Evolutionary conservation across 2,888 invertebrate species (phyloP).

Genomic region (Rhopalosiphum nymphaeae): DNA sequence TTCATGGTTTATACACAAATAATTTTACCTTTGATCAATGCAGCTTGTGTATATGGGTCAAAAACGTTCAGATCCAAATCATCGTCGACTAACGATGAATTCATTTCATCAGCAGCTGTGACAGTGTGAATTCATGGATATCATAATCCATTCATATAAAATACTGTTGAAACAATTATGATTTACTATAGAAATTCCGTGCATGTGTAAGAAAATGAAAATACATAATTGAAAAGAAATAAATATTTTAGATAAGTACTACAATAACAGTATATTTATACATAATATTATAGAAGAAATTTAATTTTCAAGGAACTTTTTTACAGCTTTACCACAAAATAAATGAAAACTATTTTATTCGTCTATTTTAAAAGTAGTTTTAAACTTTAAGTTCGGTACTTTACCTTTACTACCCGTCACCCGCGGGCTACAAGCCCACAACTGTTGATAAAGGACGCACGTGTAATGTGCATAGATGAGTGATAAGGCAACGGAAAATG

Average conservation of each 20-base stretch:
- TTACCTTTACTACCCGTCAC: too few species aligned
- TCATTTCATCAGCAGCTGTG: slow-evolving; percentile 1
- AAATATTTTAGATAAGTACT: background rate
- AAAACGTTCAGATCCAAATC: slow-evolving; percentile 40
- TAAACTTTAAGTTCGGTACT: background rate
- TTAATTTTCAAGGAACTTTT: too few species aligned
- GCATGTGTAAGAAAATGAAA: background rate
- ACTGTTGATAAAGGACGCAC: too few species aligned
- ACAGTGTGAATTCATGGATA: background rate
- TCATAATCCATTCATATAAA: background rate
- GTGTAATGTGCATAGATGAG: too few species aligned
- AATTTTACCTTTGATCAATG: slow-evolving; percentile 50
- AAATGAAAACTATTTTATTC: background rate
- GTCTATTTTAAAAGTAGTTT: background rate
- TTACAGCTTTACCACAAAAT: background rate
- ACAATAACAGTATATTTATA: background rate
- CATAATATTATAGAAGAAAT: too few species aligned
- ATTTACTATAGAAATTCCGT: background rate
- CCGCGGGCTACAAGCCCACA: too few species aligned
- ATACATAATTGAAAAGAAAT: background rate
- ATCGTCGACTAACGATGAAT: background rate
- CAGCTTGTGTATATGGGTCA: slow-evolving; percentile 50
- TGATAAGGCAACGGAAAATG: too few species aligned
- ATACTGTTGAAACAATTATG: background rate
- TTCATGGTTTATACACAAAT: background rate